Percentiles rank a stretch among this genome's conserved stretches.
Evolutionary conservation across 1,140 invertebrate species (phyloP).

Genomic region (Himalopsyche phryganea): DNA sequence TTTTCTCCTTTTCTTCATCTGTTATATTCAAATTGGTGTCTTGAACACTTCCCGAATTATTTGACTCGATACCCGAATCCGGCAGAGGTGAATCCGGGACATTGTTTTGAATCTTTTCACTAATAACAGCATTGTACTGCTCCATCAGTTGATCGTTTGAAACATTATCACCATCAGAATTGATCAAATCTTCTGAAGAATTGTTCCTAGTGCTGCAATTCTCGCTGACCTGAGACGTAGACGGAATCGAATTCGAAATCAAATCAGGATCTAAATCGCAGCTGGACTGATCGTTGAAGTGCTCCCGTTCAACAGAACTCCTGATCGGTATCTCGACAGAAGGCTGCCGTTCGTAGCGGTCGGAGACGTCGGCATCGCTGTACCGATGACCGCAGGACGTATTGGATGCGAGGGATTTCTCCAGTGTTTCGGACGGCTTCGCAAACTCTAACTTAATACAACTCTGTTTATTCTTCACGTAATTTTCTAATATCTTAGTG

Average conservation of each 20-base stretch:
- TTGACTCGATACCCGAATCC: slow-evolving; percentile 48
- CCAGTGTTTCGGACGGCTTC: slow-evolving; percentile 60
- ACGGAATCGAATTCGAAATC: slow-evolving; percentile 49
- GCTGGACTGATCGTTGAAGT: slow-evolving; percentile 47
- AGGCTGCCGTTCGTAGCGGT: neutral
- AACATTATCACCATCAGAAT: slow-evolving; percentile 26
- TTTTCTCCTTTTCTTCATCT: slow-evolving; percentile 85
- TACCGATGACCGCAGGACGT: slow-evolving; percentile 16
- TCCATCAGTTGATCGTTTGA: slow-evolving; percentile 10
- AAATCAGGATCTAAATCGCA: slow-evolving; percentile 51
- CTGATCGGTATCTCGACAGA: slow-evolving; percentile 8
- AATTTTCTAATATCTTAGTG: slow-evolving; percentile 72
- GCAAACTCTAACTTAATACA: slow-evolving; percentile 49
- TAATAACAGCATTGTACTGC: slow-evolving; percentile 14
- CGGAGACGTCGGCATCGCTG: slow-evolving; percentile 1
- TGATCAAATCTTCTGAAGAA: slow-evolving; percentile 53
- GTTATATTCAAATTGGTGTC: slow-evolving; percentile 70
- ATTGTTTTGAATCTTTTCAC: slow-evolving; percentile 37
- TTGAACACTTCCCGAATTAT: slow-evolving; percentile 39
- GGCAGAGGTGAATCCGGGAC: slow-evolving; percentile 51
- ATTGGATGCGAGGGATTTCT: slow-evolving; percentile 54
- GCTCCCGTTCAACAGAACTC: slow-evolving; percentile 13
- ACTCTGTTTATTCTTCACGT: slow-evolving; percentile 53
- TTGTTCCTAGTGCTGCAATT: slow-evolving; percentile 49
- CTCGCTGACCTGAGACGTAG: slow-evolving; percentile 51